phyloP scores from a whole-genome alignment of 2,113 vertebrate species.

The Globicephala melas region DNA sequence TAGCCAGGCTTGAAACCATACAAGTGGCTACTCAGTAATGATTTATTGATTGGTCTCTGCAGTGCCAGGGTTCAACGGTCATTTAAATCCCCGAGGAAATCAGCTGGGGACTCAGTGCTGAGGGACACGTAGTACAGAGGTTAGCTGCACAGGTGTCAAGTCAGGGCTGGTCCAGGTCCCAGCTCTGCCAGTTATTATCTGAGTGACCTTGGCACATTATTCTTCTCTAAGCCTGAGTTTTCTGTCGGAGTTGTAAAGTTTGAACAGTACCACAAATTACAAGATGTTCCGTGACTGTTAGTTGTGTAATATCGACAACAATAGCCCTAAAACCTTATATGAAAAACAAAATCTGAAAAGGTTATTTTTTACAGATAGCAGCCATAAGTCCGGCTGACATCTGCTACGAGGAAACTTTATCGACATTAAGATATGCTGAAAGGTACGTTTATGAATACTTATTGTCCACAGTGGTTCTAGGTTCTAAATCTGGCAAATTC shows the following conservation, averaged over 20 bases:
- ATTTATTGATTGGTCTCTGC: background rate
- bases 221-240: background rate
- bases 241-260: background rate
- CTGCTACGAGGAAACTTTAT: conserved; percentile 90
- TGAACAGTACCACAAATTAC: background rate
- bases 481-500: background rate
- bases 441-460: conserved; percentile 76
- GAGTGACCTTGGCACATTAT: too few relatives aligned
- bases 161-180: background rate
- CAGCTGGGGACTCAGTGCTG: fast-evolving
- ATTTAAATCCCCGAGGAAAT: background rate
- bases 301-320: background rate
- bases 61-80: too few relatives aligned
- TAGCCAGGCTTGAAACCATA: background rate
- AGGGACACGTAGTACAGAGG: fast-evolving
- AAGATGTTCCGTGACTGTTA: background rate
- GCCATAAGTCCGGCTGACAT: conserved; percentile 91
- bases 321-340: background rate
- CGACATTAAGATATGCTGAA: conserved; percentile 89
- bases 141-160: background rate
- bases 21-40: too few relatives aligned
- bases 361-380: conserved; percentile 81
- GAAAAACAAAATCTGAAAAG: background rate
- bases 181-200: background rate
- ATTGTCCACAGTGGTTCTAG: background rate